These are phyloP conservation scores for Sorex maritimensis DNA, from an alignment of 2,797 vertebrate genomes.

Conservation along the genomic window DNA sequence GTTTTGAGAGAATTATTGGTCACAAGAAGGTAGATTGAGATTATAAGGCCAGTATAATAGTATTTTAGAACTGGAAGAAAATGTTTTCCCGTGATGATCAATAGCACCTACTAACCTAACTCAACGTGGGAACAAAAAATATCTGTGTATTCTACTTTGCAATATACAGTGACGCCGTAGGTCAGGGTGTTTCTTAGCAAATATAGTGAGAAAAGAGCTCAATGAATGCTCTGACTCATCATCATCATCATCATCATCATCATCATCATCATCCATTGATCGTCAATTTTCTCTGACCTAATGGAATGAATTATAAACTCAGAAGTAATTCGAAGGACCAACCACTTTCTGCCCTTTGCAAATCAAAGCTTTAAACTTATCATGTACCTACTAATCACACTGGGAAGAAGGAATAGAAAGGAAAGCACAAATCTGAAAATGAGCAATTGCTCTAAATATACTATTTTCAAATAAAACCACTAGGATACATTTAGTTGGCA, in stretches of 20 bases:
- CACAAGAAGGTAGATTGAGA: background rate
- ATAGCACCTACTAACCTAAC: background rate
- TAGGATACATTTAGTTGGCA: slow-evolving; percentile 66
- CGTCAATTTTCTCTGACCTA: background rate
- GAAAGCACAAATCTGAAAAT: slow-evolving; percentile 65
- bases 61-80: slow-evolving; percentile 1
- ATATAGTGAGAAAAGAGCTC: background rate
- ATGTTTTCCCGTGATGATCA: background rate
- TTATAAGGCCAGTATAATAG: background rate
- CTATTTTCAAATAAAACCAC: slow-evolving; percentile 70
- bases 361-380: slow-evolving; percentile 31
- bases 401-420: slow-evolving; percentile 25
- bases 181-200: background rate
- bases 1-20: background rate
- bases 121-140: background rate
- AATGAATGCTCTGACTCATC: background rate
- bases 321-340: background rate
- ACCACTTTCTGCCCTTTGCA: background rate
- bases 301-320: background rate
- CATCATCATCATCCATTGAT: no score
- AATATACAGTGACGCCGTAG: background rate
- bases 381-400: background rate
- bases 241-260: no score
- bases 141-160: background rate
- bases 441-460: slow-evolving; percentile 68